Base-by-base conservation (phyloP, 2,113 vertebrate species). In the Alligator mississippiensis region DNA sequence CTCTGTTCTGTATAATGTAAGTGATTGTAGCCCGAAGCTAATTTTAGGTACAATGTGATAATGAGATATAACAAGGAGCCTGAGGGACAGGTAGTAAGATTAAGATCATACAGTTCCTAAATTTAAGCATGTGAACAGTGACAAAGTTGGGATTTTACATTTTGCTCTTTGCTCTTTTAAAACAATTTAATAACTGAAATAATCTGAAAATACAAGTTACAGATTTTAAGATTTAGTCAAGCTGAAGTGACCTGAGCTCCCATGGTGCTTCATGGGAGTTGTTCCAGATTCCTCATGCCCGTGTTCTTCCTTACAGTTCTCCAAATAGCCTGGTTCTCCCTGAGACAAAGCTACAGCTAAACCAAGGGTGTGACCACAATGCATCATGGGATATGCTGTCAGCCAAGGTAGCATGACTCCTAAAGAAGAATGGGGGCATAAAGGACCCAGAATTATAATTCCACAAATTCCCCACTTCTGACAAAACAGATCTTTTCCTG, bases 351-450 rank as follows among this genome's bases (percentile, higher is more conserved):
- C 17, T 84, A 11, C 19, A 88, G 28, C 55, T 25, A 38, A 4
- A 34, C 4, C 0, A 0, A 3, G 1, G 2, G 25, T 9, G 55
- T 84, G 16, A 62, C 19, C n/a, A 19, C 59, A 75, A 57, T 0
- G 0, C 54, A 55, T 72, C 14, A 4, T 54, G 77, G 34, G 28
- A 64, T 12, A 47, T 85, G 16, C 72, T 78, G 54, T 55, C 47
- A 30, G 68, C 5, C 68, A 18, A 22, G 0, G 0, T 59, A n/a
- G 15, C 72, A 62, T 28, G 10, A 77, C 62, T 21, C 24, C 77
- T 13, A 27, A 70, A 64, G 84, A 85, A 34, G 30, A 60, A 66
- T 28, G 30, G 77, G 62, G 64, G 22, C 17, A 57, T 19, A 8
- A 27, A 14, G 25, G 80, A 3, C 9, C 62, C 21, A 59, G 14